A percentile compares a stretch with the other conserved stretches of the same genome.
Evolutionary conservation across 37 sponge, comb jelly and placozoan genomes (phyloP).

Genomic region (Ephydatia muelleri): DNA sequence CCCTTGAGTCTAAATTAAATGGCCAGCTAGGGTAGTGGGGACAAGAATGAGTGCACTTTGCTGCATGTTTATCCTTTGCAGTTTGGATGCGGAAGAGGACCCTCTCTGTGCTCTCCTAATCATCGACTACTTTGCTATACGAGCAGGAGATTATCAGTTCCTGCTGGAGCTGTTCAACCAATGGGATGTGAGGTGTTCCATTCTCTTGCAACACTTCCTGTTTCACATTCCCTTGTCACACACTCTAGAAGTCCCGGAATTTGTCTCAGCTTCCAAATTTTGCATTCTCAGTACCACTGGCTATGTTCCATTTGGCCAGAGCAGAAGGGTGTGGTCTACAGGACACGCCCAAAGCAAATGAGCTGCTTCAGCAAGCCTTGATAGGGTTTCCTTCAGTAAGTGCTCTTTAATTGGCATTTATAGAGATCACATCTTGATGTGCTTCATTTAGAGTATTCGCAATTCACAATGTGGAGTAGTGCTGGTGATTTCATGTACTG

Average conservation of each 20-base stretch:
- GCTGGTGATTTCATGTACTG: background rate
- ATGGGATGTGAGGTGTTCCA: slow-evolving; percentile 68
- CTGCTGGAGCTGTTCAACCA: slow-evolving; percentile 60
- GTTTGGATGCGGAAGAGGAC: slow-evolving; percentile 86
- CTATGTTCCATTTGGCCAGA: slow-evolving; percentile 60
- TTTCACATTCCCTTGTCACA: background rate
- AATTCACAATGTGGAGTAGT: background rate
- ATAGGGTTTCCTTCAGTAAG: slow-evolving; percentile 83
- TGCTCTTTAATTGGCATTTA: background rate
- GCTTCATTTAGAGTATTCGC: background rate
- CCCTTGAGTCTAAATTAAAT: too few species aligned
- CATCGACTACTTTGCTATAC: slow-evolving; percentile 87
- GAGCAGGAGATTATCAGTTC: slow-evolving; percentile 75
- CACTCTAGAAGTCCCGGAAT: slow-evolving; percentile 55
- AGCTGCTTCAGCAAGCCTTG: slow-evolving; percentile 77
- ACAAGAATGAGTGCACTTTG: too few species aligned
- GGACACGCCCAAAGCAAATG: background rate
- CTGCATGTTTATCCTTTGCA: too few species aligned
- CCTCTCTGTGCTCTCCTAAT: slow-evolving; percentile 86
- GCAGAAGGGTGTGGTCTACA: slow-evolving; percentile 8
- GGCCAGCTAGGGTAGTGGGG: too few species aligned
- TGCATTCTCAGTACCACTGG: slow-evolving; percentile 88
- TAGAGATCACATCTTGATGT: slow-evolving; percentile 7
- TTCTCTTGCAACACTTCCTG: background rate
- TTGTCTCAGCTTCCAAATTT: slow-evolving; percentile 91